A percentile compares a stretch with the other conserved stretches of the same genome.
Evolutionary conservation across 2,888 invertebrate species (phyloP).

Genomic region (Mythimna impura): DNA sequence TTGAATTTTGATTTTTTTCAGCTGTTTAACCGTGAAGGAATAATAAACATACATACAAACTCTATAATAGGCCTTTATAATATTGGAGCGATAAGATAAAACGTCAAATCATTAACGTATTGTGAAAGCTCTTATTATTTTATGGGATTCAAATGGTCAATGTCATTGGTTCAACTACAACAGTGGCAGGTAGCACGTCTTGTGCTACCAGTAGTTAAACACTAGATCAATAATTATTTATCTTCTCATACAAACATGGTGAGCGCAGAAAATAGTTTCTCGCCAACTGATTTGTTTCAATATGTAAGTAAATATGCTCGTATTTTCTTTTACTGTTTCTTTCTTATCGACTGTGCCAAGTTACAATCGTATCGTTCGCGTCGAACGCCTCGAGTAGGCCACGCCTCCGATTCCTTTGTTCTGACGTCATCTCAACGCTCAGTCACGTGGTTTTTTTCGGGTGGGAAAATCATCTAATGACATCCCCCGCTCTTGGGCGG

Average conservation of each 20-base stretch:
- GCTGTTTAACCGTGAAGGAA: too few relatives aligned
- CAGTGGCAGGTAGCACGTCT: neutral
- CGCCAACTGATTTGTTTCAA: constrained; percentile 69
- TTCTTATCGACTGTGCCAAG: neutral
- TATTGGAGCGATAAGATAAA: constrained; percentile 24
- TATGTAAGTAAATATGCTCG: constrained; percentile 73
- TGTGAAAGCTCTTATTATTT: constrained; percentile 2
- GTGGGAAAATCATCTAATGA: too few relatives aligned
- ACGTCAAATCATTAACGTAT: constrained; percentile 5
- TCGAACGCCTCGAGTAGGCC: too few relatives aligned
- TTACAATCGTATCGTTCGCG: too few relatives aligned
- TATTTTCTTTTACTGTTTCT: neutral
- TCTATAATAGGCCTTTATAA: neutral
- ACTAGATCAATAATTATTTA: neutral
- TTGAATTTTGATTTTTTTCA: too few relatives aligned
- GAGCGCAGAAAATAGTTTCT: constrained; percentile 68
- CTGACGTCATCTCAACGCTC: too few relatives aligned
- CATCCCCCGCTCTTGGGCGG: too few relatives aligned
- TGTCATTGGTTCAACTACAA: constrained; percentile 5
- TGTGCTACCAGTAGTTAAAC: constrained; percentile 1
- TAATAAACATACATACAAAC: neutral
- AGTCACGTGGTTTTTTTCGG: too few relatives aligned
- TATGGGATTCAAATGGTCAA: neutral
- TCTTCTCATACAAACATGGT: constrained; percentile 37
- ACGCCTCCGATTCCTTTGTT: too few relatives aligned